Conservation (phyloP, 2,113 vertebrate genomes). For the Anser cygnoides region DNA sequence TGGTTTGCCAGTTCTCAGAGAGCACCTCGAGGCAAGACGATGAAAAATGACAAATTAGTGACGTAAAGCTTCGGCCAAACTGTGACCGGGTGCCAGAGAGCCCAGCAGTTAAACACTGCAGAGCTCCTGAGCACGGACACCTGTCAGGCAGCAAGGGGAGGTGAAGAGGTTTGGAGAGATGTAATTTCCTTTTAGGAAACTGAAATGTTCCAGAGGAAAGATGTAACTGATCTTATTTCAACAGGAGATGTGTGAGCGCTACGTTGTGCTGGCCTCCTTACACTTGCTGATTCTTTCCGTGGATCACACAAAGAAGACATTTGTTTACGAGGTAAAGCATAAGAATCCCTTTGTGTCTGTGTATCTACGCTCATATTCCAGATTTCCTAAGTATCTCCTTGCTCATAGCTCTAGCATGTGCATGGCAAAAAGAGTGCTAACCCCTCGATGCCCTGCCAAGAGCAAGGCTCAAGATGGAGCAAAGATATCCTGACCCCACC, state of each 20-base stretch:
- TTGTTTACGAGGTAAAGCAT: conserved; percentile 80
- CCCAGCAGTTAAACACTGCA: too few species aligned
- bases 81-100: background rate
- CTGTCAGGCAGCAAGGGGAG: background rate
- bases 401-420: background rate
- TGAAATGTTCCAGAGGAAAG: background rate
- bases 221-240: background rate
- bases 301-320: conserved; percentile 73
- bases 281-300: conserved; percentile 83
- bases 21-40: background rate
- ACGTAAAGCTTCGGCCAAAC: background rate
- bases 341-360: background rate
- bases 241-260: conserved; percentile 77
- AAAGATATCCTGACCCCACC: too few species aligned
- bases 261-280: conserved; percentile 82
- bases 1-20: background rate
- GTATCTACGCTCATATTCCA: background rate
- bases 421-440: background rate
- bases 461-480: background rate
- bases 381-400: background rate
- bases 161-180: background rate
- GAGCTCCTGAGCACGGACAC: background rate
- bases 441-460: background rate
- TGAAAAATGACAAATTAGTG: background rate
- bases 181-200: background rate